Evolutionary conservation across 2,888 invertebrate species (phyloP).

Genomic region (Agrotis segetum): DNA sequence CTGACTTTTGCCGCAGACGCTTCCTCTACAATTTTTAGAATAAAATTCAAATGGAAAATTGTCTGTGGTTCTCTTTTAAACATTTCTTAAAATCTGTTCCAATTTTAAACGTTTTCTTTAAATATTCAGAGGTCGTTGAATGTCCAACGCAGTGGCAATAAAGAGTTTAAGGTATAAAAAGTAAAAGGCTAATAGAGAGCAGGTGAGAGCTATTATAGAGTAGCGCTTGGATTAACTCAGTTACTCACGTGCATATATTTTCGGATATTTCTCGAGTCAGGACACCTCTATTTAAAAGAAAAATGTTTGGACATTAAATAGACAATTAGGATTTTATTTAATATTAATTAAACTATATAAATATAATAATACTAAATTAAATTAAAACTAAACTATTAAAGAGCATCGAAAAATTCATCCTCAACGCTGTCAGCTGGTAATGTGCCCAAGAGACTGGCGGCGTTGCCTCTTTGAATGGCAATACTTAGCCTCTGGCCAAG

Average conservation of each 20-base stretch:
- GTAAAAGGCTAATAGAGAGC: constrained; percentile 42
- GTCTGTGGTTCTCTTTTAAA: not conserved
- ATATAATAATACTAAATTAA: too few relatives aligned
- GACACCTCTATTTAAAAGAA: constrained; percentile 1
- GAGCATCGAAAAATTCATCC: too few relatives aligned
- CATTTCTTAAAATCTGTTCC: not conserved
- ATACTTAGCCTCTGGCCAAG: too few relatives aligned
- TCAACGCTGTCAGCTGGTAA: too few relatives aligned
- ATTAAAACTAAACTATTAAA: too few relatives aligned
- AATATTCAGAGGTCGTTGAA: constrained; percentile 13
- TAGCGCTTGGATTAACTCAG: constrained; percentile 25
- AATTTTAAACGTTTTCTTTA: constrained; percentile 14
- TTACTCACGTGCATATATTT: constrained; percentile 21
- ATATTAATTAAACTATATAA: too few relatives aligned
- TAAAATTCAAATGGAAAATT: constrained; percentile 16
- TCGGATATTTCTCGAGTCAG: constrained; percentile 25
- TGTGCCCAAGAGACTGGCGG: too few relatives aligned
- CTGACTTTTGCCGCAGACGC: constrained; percentile 5
- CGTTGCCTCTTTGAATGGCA: too few relatives aligned
- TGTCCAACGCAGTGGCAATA: constrained; percentile 36
- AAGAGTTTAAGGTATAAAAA: constrained; percentile 45
- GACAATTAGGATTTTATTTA: too few relatives aligned
- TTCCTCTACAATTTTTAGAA: constrained; percentile 14
- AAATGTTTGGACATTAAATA: not conserved
- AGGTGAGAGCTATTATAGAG: constrained; percentile 43